Conservation (phyloP, 2,888 invertebrate species). For the Drosophila pegasa region DNA sequence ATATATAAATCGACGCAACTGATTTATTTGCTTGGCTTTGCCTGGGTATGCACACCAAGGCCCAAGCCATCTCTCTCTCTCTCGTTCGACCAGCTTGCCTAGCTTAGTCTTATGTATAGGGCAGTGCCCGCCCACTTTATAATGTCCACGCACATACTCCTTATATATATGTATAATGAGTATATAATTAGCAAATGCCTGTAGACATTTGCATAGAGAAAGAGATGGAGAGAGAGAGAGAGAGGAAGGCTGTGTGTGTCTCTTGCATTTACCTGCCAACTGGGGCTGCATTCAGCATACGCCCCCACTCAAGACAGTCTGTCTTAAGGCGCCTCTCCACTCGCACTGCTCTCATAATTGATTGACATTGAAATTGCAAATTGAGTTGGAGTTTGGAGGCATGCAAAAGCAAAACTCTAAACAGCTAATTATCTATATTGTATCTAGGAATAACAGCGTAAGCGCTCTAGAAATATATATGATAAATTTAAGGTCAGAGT, state of each 20-base stretch:
- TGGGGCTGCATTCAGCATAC: constrained; percentile 13
- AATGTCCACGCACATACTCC: neutral
- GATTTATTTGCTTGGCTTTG: constrained; percentile 1
- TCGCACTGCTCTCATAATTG: neutral
- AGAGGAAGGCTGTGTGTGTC: no score
- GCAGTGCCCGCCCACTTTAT: neutral
- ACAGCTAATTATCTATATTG: neutral
- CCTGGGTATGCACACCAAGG: neutral
- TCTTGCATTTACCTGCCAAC: constrained; percentile 14
- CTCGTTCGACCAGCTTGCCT: neutral
- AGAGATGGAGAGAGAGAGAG: neutral
- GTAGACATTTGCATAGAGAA: neutral
- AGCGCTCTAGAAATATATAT: neutral
- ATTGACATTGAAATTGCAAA: constrained; percentile 4
- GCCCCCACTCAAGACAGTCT: constrained; percentile 10
- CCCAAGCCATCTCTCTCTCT: neutral
- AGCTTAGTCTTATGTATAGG: constrained; percentile 5
- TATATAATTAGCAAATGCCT: constrained; percentile 49
- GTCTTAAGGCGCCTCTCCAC: neutral
- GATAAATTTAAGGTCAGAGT: no score
- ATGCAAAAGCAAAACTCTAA: neutral
- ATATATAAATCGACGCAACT: neutral
- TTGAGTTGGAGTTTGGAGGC: neutral
- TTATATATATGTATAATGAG: constrained; percentile 27
- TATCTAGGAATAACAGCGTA: neutral